A percentile compares a stretch with the other conserved stretches of the same genome.
Evolutionary conservation across 2,113 vertebrate genomes (phyloP).

Genomic region (Epinephelus moara): DNA sequence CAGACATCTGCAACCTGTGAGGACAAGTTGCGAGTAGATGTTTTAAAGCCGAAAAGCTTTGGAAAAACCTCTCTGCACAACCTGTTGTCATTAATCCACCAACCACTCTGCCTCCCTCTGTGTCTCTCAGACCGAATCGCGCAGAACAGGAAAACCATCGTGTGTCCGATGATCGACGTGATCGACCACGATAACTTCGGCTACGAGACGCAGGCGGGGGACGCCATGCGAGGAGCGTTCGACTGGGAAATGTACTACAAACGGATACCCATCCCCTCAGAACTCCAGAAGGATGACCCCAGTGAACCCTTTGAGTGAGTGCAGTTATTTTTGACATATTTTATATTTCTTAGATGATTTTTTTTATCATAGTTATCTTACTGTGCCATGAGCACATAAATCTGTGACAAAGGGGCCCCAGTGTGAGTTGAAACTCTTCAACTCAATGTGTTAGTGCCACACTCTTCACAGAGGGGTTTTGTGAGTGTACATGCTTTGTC

Average conservation of each 20-base stretch:
- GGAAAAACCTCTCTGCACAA: not conserved
- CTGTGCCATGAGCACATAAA: not conserved
- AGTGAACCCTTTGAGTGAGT: conserved; percentile 98
- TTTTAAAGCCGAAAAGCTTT: conserved; percentile 1
- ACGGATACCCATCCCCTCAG: conserved; percentile 94
- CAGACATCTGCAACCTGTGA: not conserved
- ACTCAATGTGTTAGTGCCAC: not conserved
- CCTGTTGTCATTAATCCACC: not conserved
- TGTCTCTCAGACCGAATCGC: conserved; percentile 92
- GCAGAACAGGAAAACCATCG: conserved; percentile 94
- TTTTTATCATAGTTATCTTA: not conserved
- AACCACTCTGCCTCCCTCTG: not conserved
- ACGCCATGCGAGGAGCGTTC: conserved; percentile 97
- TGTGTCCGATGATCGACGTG: conserved; percentile 98
- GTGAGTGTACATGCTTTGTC: not conserved
- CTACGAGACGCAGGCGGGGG: conserved; percentile 96
- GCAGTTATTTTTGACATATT: not conserved
- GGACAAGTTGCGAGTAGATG: not conserved
- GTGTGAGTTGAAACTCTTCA: too few relatives aligned
- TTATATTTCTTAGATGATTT: not conserved
- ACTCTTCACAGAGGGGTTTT: not conserved
- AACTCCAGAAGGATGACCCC: conserved; percentile 91
- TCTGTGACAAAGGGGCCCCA: not conserved
- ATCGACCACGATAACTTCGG: conserved; percentile 98
- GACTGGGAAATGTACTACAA: conserved; percentile 99